Base-by-base conservation (phyloP, 2,888 invertebrate genomes). In the Nomada hirtipes region DNA sequence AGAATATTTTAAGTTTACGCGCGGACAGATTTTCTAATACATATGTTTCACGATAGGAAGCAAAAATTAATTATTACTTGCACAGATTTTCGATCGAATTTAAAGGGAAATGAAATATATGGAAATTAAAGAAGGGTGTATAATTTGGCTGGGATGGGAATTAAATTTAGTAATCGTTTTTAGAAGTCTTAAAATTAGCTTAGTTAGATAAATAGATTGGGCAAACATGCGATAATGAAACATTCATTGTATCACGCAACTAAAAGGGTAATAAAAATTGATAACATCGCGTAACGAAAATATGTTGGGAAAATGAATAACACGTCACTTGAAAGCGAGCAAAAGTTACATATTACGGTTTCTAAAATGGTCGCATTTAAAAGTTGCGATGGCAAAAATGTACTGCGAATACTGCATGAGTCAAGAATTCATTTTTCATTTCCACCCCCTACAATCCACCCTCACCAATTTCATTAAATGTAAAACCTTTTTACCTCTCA, bases 321-420 rank as follows among this genome's bases (percentile, higher is more conserved):
- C 36, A 7, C 7, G 36, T 7, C 36, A 36, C 36, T 36, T 42
- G 13, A n/a, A 44, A 57, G 13, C 18, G 68, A 57, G 57, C n/a
- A 69, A 69, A 15, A 26, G 26, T 69, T 69, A 9, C 26, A 44
- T 57, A 69, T 69, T 69, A 11, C 42, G 42, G 26, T 4, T 42
- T 69, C 57, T 69, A 57, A 26, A 69, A 57, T 18, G 42, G 1
- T 26, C 13, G 55, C n/a, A 10, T 42, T 53, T 68, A 15, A 55
- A 36, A 18, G 26, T 47, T 69, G 10, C n/a, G 26, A 59, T 20
- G 53, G 10, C 0, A 10, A 69, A 50, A 47, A 47, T 68, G n/a
- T 9, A 13, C 15, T 3, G n/a, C 11, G 10, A 67, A 67, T 36
- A 15, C 29, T 36, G 15, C n/a, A 52, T 0, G 15, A 11, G 20